Evolutionary conservation across 2,888 invertebrate genomes (phyloP).

Genomic region (Eupithecia subumbrata): DNA sequence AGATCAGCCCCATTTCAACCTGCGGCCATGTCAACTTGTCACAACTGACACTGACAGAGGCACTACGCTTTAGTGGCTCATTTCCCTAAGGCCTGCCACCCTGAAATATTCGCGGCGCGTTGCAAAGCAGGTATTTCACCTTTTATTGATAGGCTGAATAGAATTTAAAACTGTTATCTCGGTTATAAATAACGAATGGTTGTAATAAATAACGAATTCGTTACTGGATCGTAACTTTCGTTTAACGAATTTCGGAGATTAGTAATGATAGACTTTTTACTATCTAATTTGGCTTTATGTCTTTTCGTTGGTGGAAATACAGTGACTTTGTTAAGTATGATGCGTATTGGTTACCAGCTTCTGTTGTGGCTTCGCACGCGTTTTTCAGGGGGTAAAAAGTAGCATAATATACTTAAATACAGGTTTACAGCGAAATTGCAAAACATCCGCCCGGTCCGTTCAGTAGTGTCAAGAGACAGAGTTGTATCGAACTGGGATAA

Average conservation of each 20-base stretch:
- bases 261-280: not conserved
- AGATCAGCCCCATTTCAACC: not conserved
- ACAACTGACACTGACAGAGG: not conserved
- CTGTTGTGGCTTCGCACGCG: not conserved
- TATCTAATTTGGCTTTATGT: constrained; percentile 8
- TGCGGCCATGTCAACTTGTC: not conserved
- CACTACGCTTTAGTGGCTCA: constrained; percentile 12
- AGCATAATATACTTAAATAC: too few species aligned
- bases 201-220: constrained; percentile 44
- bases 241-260: constrained; percentile 5
- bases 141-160: constrained; percentile 46
- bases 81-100: constrained; percentile 11
- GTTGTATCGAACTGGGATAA: too few species aligned
- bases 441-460: too few species aligned
- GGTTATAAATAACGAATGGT: constrained; percentile 41
- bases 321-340: not conserved
- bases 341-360: not conserved
- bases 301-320: not conserved
- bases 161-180: constrained; percentile 47
- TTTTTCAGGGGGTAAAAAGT: not conserved
- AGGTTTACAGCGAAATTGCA: too few species aligned
- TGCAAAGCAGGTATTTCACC: constrained; percentile 44
- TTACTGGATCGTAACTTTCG: constrained; percentile 33
- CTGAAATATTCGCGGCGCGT: constrained; percentile 44
- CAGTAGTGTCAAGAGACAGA: too few species aligned